These are phyloP conservation scores for Conger conger DNA, from an alignment of 2,113 vertebrate species.

Conservation along the genomic window DNA sequence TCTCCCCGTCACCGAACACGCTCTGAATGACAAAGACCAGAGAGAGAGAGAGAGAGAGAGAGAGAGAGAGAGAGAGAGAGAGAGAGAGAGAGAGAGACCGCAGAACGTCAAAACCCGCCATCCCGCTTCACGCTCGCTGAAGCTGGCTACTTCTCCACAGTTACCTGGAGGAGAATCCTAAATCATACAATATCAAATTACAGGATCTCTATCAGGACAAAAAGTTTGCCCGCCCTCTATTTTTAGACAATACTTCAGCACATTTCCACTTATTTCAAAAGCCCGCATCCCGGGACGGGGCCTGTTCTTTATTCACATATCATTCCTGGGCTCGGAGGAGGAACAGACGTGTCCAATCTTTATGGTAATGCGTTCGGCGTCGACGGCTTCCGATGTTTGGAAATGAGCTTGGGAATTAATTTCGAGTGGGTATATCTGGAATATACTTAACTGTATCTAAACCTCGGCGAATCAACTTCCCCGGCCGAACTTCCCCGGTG, in stretches of 20 bases:
- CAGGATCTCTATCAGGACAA: not conserved
- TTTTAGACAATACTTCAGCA: not conserved
- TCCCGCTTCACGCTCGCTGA: not conserved
- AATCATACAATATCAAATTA: not conserved
- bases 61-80: not conserved
- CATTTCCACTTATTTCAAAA: not conserved
- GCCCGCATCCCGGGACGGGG: not conserved
- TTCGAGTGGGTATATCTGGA: slow-evolving; percentile 20
- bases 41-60: not conserved
- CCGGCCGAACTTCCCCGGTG: not conserved
- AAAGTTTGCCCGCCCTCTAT: not conserved
- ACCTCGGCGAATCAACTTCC: not conserved
- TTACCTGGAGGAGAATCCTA: not conserved
- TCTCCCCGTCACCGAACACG: slow-evolving; percentile 83
- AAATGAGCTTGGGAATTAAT: slow-evolving; percentile 27
- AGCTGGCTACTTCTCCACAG: not conserved
- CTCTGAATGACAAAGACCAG: slow-evolving; percentile 66
- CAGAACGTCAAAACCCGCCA: not conserved
- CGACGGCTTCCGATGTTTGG: slow-evolving; percentile 18
- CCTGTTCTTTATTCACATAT: slow-evolving; percentile 1
- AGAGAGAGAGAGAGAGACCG: not conserved
- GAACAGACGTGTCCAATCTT: slow-evolving; percentile 13
- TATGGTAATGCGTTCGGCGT: slow-evolving; percentile 17
- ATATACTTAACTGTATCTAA: slow-evolving; percentile 12
- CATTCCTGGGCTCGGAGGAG: not conserved